Percentiles rank a stretch among this genome's conserved stretches.
These are phyloP conservation scores for Heliconius melpomene DNA, from an alignment of 1,140 invertebrate species.

Conservation along the genomic window DNA sequence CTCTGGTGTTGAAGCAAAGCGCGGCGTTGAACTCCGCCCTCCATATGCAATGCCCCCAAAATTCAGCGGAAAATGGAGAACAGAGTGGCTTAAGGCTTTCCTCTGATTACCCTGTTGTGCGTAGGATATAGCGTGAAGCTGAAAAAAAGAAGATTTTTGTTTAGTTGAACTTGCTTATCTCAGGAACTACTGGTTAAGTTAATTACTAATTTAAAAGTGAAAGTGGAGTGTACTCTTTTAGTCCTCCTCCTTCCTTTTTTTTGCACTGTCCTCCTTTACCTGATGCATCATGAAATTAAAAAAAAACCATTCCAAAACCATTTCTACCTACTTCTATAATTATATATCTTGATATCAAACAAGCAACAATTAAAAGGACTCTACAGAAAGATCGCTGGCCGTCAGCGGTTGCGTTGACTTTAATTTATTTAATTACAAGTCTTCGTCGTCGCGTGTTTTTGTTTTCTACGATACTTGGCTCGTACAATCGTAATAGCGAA, in stretches of 20 bases:
- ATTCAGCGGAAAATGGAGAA: too few relatives aligned
- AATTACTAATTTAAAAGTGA: too few relatives aligned
- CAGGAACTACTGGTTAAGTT: not conserved
- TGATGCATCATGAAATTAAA: too few relatives aligned
- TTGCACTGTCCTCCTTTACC: too few relatives aligned
- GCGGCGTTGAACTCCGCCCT: not conserved
- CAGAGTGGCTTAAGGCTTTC: not conserved
- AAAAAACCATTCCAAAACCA: not conserved
- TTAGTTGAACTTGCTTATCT: too few relatives aligned
- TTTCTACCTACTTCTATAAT: not conserved
- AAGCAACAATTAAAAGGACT: constrained; percentile 25
- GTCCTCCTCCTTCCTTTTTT: too few relatives aligned
- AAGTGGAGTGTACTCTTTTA: too few relatives aligned
- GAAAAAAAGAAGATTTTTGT: too few relatives aligned
- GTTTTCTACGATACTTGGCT: constrained; percentile 16
- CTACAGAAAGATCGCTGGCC: constrained; percentile 24
- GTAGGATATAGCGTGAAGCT: not conserved
- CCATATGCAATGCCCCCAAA: too few relatives aligned
- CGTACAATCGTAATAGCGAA: constrained; percentile 10
- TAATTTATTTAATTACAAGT: constrained; percentile 40
- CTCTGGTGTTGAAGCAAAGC: not conserved
- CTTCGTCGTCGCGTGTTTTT: constrained; percentile 21
- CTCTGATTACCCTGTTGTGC: not conserved
- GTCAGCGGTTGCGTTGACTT: constrained; percentile 33
- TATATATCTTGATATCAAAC: not conserved